phyloP scores from a whole-genome alignment of 2,113 vertebrate species.

The human region GRCh38 chr5:17695001-17695500 shows the following conservation, averaged over 20 bases:
- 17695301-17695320: neutral
- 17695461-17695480: neutral
- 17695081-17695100: neutral
- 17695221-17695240: neutral
- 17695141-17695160: neutral
- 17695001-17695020: neutral
- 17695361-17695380: neutral
- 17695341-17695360: neutral
- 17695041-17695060: neutral
- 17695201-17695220: neutral
- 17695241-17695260: neutral
- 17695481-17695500: neutral
- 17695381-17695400: neutral
- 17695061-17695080: neutral
- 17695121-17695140: neutral
- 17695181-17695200: neutral
- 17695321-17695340: neutral
- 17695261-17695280: neutral
- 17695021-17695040: neutral
- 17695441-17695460: neutral
- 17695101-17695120: neutral
- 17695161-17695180: neutral
- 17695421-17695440: neutral
- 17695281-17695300: neutral
- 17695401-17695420: neutral